Evolutionary conservation across 2,888 invertebrate genomes (phyloP), one percentile per base, ranked within the genome.

Genomic region (Acronicta alni): DNA sequence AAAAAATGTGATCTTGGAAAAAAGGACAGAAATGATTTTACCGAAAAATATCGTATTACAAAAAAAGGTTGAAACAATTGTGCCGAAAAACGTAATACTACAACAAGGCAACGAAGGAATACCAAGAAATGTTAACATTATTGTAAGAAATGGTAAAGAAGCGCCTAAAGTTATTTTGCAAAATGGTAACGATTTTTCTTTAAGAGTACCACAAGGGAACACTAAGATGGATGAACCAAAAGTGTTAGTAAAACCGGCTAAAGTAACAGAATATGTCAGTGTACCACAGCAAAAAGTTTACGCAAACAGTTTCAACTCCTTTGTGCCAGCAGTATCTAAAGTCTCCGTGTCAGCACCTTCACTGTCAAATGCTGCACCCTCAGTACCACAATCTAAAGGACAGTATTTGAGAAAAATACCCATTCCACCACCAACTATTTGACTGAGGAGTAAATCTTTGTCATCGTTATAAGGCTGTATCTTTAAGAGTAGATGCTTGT

Each of bases 351-450:
- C 83, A 14, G 77, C 81, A 6, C 80, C 45, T 7, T 14, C 38
- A 0, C n/a, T 82, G 0, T 70, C 83, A 0, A 26, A 65, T 1
- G n/a, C 14, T 0, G 37, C 85, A 14, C 84, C 87, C 14, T 76
- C 76, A 0, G 68, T 71, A 0, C 75, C 82, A 2, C 69, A 75
- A 10, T 81, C 82, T 12, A 79, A 72, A 15, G 84, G 87, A 23
- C 82, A 85, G 32, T 87, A 81, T 70, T 78, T 90, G 14, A 90
- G 81, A 55, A 90, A 89, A 58, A 87, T 90, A 7, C 88, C 89
- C 0, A 87, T 91, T 6, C 87, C 35, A 6, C 91, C 91, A 0
- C 91, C 91, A 2, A 81, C 80, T 69, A 80, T 91, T 39, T 89
- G 81, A 76, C 45, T 67, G 14, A 42, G 9, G 20, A 35, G 5